Evolutionary conservation across 2,113 vertebrate species (phyloP).

Genomic region (Nyctereutes procyonoides): DNA sequence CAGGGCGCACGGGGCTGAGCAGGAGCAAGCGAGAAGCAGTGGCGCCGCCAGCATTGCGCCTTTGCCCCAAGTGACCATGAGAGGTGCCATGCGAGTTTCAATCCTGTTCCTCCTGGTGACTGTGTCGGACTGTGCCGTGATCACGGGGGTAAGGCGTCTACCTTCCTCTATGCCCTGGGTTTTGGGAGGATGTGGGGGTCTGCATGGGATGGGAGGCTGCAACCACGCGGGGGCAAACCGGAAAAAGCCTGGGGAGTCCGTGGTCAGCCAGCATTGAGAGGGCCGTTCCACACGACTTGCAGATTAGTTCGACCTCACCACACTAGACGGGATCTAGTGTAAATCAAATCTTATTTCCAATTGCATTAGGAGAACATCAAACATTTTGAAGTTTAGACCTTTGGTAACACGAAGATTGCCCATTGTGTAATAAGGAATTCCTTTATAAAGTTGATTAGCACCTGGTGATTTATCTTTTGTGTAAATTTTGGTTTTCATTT

Average conservation of each 20-base stretch:
- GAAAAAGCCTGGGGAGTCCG: background rate
- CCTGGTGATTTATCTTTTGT: background rate
- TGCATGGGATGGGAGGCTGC: background rate
- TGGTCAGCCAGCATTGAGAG: background rate
- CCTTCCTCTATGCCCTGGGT: background rate
- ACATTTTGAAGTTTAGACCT: background rate
- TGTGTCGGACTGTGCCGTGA: constrained; percentile 76
- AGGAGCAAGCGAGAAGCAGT: background rate
- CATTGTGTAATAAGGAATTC: background rate
- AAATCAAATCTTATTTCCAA: background rate
- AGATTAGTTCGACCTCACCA: background rate
- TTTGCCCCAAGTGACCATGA: constrained; percentile 68
- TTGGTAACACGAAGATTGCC: background rate
- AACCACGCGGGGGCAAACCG: too few species aligned
- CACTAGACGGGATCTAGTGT: background rate
- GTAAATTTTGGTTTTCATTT: background rate
- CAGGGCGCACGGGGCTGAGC: background rate
- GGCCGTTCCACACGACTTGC: background rate
- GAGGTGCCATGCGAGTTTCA: constrained; percentile 23
- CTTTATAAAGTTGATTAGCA: background rate
- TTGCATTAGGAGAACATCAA: background rate
- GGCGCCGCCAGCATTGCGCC: background rate
- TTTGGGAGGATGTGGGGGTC: background rate
- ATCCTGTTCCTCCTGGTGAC: constrained; percentile 78
- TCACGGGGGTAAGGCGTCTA: constrained; percentile 84